Evolutionary conservation across 2,113 vertebrate species (phyloP), one percentile per base, ranked within the genome.

Genomic region (Aleadryas rufinucha): DNA sequence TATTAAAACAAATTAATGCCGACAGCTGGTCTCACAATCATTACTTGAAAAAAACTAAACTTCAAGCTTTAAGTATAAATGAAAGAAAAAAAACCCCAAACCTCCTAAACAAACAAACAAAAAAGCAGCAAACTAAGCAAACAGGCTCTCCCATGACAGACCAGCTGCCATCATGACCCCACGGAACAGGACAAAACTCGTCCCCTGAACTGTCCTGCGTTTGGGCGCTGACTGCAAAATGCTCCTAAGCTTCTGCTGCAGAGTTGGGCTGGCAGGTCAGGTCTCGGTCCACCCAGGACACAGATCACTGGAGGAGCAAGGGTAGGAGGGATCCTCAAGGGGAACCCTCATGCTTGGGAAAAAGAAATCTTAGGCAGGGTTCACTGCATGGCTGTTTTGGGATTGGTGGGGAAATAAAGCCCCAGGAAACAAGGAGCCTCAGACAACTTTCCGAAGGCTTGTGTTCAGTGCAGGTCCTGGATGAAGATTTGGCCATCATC

Each of bases 271-370:
- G 37, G 53, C 27, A 74, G 35, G 23, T 27, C 8, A 2, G 17
- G 31, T 75, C 47, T 69, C n/a, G 50, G 41, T 69, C 52, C 83
- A 75, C 35, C 7, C 23, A 69, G 49, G 54, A 41, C 23, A 65
- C 18, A 26, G 56, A 35, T 8, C 1, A 2, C 42, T 18, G 1
- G 41, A 85, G 49, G 28, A 78, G 10, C 37, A 60, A 44, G 35
- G 22, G 33, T 16, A 54, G 44, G 17, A 77, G 2, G 16, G n/a
- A 84, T 8, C 8, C 31, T 82, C 7, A 2, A 49, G 19, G 18
- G 17, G 37, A 74, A 56, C 9, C 0, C 2, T 42, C 28, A 28
- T 0, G 1, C 7, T 16, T 1, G 0, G 13, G 33, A 12, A 59
- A 60, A 61, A 50, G 16, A 75, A 42, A 39, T 7, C 21, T 56